Evolutionary conservation across 2,797 vertebrate species (phyloP).

Genomic region (Hydrophis major): DNA sequence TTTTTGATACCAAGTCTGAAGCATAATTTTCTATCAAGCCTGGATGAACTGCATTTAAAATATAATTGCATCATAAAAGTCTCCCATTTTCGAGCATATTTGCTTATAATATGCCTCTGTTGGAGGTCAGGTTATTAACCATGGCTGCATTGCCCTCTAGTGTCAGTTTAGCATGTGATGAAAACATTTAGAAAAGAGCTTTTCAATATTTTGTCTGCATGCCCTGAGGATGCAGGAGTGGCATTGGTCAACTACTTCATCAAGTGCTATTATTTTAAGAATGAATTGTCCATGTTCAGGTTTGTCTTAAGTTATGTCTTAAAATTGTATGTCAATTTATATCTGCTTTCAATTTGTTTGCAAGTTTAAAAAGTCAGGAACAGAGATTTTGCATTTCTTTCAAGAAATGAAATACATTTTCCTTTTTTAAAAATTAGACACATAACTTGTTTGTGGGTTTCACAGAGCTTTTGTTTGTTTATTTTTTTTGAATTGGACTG

Average conservation of each 20-base stretch:
- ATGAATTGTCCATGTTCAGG: background rate
- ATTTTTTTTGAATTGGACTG: background rate
- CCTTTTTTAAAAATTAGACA: background rate
- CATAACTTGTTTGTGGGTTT: background rate
- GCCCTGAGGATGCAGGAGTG: background rate
- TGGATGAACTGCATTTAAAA: background rate
- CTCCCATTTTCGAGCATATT: background rate
- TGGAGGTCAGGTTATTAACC: background rate
- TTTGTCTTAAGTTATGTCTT: background rate
- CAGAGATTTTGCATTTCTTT: background rate
- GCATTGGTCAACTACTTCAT: background rate
- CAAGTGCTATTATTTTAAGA: background rate
- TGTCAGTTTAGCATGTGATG: background rate
- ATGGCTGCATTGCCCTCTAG: conserved; percentile 16
- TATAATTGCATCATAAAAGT: background rate
- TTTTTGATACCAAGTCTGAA: background rate
- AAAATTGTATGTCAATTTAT: background rate
- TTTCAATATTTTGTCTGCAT: background rate
- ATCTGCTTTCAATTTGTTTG: background rate
- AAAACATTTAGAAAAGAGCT: background rate
- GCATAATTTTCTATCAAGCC: background rate
- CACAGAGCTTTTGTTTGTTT: background rate
- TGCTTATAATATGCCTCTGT: background rate
- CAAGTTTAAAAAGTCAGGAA: background rate
- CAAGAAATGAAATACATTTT: background rate